These are phyloP conservation scores for Patella caerulea DNA, from an alignment of 2,888 invertebrate genomes.

Conservation along the genomic window DNA sequence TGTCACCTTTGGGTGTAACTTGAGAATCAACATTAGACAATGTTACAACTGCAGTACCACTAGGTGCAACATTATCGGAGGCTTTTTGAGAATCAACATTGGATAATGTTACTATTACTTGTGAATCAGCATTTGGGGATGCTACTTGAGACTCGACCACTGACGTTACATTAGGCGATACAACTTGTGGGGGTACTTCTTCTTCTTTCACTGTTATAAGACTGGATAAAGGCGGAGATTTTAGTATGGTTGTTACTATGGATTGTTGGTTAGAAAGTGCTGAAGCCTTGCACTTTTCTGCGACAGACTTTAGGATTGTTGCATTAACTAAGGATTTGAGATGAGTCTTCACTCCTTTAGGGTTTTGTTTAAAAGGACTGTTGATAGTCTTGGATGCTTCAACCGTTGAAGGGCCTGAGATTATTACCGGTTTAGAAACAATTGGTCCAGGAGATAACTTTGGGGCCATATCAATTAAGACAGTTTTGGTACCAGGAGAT, in stretches of 20 bases:
- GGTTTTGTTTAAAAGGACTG: neutral
- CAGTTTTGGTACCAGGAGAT: slow-evolving; percentile 1
- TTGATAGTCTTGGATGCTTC: neutral
- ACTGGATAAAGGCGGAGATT: neutral
- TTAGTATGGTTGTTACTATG: neutral
- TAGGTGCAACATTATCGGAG: too few relatives aligned
- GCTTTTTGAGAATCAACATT: too few relatives aligned
- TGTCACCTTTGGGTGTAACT: too few relatives aligned
- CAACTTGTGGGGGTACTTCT: neutral
- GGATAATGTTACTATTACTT: neutral
- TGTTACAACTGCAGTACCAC: too few relatives aligned
- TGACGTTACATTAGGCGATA: neutral
- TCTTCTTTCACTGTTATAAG: neutral
- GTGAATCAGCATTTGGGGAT: neutral
- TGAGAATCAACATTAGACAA: too few relatives aligned
- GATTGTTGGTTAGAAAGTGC: neutral
- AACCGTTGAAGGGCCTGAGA: neutral
- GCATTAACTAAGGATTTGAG: neutral
- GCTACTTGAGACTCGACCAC: neutral
- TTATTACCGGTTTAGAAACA: neutral
- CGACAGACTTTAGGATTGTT: neutral
- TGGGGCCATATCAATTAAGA: neutral
- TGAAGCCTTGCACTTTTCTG: neutral
- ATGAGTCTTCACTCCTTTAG: neutral
- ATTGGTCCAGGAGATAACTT: neutral